These are phyloP conservation scores for Drosophila nr. perissopoda DNA, from an alignment of 2,888 invertebrate genomes.

Conservation along the genomic window DNA sequence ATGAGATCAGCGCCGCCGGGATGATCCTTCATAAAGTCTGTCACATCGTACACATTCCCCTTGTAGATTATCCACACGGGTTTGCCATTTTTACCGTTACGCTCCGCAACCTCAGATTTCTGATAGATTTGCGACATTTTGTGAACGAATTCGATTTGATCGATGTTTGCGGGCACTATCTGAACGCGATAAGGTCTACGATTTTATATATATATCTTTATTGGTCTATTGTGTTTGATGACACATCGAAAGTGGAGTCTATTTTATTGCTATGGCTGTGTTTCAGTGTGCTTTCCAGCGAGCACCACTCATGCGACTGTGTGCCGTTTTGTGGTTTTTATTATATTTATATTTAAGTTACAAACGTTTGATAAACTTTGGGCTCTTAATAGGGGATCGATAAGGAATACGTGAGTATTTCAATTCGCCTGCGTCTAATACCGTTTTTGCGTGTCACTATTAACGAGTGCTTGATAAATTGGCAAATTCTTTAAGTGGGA, in stretches of 20 bases:
- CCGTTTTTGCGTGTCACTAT: conserved; percentile 19
- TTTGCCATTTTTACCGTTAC: conserved; percentile 87
- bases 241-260: neutral
- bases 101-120: conserved; percentile 87
- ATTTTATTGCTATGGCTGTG: neutral
- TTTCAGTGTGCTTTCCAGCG: conserved; percentile 6
- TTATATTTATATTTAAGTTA: conserved; percentile 23
- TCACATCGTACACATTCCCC: conserved; percentile 89
- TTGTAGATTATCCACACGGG: conserved; percentile 88
- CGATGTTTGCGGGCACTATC: conserved; percentile 4
- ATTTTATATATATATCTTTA: conserved; percentile 18
- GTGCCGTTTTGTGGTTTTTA: neutral
- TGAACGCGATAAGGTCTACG: conserved; percentile 25
- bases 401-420: conserved; percentile 65
- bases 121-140: conserved; percentile 78
- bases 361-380: neutral
- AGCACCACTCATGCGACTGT: conserved; percentile 14
- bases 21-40: conserved; percentile 88
- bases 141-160: neutral
- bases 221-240: conserved; percentile 24
- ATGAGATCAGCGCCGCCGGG: conserved; percentile 89
- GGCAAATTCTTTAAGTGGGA: neutral
- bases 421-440: conserved; percentile 21
- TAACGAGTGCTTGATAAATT: conserved; percentile 12
- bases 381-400: conserved; percentile 27